phyloP scores from a whole-genome alignment of 2,797 vertebrate species.

The Channallabes apus region DNA sequence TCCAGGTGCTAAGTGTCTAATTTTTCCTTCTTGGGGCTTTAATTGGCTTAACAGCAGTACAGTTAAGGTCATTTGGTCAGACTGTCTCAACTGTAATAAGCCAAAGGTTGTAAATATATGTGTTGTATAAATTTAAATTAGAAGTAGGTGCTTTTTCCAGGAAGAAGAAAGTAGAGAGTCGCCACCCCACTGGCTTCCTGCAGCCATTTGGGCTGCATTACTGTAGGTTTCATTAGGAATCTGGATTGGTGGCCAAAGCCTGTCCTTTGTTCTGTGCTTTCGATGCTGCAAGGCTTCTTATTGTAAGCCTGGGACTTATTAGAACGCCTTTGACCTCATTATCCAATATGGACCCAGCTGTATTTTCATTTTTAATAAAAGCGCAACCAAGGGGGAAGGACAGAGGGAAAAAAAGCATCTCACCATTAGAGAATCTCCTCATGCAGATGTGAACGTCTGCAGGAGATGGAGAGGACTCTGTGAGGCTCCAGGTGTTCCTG shows the following conservation, averaged over 20 bases:
- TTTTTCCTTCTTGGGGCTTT: slow-evolving; percentile 8
- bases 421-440: slow-evolving; percentile 9
- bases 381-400: slow-evolving; percentile 61
- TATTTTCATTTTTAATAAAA: slow-evolving; percentile 75
- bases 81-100: slow-evolving; percentile 10
- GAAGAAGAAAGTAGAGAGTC: slow-evolving; percentile 14
- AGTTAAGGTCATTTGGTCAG: slow-evolving; percentile 20
- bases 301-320: slow-evolving; percentile 67
- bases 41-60: slow-evolving; percentile 15
- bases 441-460: slow-evolving; percentile 26
- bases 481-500: slow-evolving; percentile 71
- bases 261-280: slow-evolving; percentile 31
- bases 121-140: slow-evolving; percentile 27
- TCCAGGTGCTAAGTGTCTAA: background rate
- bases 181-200: slow-evolving; percentile 18
- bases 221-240: slow-evolving; percentile 30
- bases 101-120: slow-evolving; percentile 26
- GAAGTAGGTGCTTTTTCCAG: background rate
- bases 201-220: slow-evolving; percentile 36
- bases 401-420: background rate
- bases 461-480: slow-evolving; percentile 28
- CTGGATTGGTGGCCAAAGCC: slow-evolving; percentile 28
- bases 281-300: slow-evolving; percentile 25
- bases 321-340: slow-evolving; percentile 76
- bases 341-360: slow-evolving; percentile 73